Evolutionary conservation across 2,797 vertebrate species (phyloP).

Genomic region (Poeciliopsis presidionis): DNA sequence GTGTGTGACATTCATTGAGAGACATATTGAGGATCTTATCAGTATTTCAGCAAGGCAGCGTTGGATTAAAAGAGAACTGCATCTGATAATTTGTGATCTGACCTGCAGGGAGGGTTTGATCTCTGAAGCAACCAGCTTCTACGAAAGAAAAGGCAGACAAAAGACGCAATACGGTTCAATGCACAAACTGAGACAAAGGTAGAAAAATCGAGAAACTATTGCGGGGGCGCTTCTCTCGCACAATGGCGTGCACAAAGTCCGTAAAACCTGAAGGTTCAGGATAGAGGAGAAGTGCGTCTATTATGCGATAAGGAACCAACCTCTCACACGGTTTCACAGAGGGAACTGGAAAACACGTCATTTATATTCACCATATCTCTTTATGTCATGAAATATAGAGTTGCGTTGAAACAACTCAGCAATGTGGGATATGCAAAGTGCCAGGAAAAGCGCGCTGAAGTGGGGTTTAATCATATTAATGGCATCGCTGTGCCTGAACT

Average conservation of each 20-base stretch:
- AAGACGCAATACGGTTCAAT: conserved; percentile 33
- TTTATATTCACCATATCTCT: conserved; percentile 58
- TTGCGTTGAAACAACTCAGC: conserved; percentile 24
- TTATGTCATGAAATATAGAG: conserved; percentile 43
- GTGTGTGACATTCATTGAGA: conserved; percentile 16
- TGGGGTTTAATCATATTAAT: conserved; percentile 51
- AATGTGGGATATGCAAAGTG: conserved; percentile 19
- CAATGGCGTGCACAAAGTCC: conserved; percentile 30
- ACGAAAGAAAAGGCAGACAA: conserved; percentile 59
- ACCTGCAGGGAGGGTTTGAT: conserved; percentile 35
- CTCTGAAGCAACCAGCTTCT: conserved; percentile 30
- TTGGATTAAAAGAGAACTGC: conserved; percentile 43
- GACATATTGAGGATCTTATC: conserved; percentile 51
- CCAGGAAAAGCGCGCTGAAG: conserved; percentile 17
- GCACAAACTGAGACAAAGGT: conserved; percentile 45
- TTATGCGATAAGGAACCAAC: conserved; percentile 70
- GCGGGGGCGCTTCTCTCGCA: conserved; percentile 16
- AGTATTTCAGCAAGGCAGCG: conserved; percentile 36
- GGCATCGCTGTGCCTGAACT: conserved; percentile 21
- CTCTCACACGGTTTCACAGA: conserved; percentile 51
- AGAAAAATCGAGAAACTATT: conserved; percentile 22
- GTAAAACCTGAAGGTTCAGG: conserved; percentile 37
- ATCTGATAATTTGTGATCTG: conserved; percentile 42
- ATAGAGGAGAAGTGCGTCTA: conserved; percentile 51
- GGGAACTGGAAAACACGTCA: conserved; percentile 49